These are phyloP conservation scores for Hydrozoanthus tunicans DNA, from an alignment of 64 coral and sea anemone genomes.

Conservation along the genomic window DNA sequence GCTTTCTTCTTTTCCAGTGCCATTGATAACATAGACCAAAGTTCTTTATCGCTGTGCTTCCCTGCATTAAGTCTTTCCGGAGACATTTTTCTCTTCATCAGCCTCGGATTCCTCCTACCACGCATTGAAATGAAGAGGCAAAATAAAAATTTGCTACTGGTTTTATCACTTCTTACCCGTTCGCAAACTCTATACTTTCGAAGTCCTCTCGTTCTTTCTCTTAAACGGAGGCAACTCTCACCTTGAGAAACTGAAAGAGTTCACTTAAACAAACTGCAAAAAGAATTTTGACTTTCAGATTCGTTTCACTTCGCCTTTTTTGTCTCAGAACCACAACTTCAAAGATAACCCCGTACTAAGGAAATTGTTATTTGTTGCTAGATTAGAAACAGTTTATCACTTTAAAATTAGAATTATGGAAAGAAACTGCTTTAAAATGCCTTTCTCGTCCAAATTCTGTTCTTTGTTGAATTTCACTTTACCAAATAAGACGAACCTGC, in stretches of 20 bases:
- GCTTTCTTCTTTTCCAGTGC: slow-evolving; percentile 85
- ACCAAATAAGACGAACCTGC: no score
- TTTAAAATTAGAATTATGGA: neutral
- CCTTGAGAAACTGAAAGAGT: neutral
- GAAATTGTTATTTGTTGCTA: neutral
- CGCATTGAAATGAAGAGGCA: slow-evolving; percentile 52
- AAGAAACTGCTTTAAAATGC: slow-evolving; percentile 4
- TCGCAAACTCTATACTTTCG: neutral
- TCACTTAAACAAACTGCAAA: neutral
- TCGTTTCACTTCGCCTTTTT: neutral
- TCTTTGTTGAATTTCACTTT: neutral
- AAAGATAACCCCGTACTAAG: neutral
- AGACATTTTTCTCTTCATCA: slow-evolving; percentile 65
- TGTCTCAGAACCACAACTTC: neutral
- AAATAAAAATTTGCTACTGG: slow-evolving; percentile 15
- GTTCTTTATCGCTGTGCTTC: slow-evolving; percentile 79
- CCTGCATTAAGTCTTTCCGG: slow-evolving; percentile 7
- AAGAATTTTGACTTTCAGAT: neutral
- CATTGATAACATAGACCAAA: slow-evolving; percentile 85
- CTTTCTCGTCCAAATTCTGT: neutral
- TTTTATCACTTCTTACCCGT: slow-evolving; percentile 27
- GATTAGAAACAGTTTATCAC: neutral
- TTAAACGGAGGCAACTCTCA: neutral
- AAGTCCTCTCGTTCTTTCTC: neutral
- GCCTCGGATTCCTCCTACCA: slow-evolving; percentile 57